A percentile compares a stretch with the other conserved stretches of the same genome.
Conservation (phyloP, 2,113 vertebrate species). For the Hippopotamus amphibius region DNA sequence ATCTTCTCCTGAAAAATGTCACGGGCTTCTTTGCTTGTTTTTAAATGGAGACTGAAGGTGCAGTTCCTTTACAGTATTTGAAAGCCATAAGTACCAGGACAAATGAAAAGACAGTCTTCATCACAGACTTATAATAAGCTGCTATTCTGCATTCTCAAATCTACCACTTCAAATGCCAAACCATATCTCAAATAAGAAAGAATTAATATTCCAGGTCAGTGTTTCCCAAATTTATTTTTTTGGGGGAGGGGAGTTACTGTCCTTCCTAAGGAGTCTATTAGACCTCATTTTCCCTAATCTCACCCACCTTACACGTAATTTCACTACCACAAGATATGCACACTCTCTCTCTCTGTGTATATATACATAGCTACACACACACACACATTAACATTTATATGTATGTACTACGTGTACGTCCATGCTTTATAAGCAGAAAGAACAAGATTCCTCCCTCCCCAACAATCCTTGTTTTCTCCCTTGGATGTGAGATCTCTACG, state of each 20-base stretch:
- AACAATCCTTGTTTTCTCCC: too few species aligned
- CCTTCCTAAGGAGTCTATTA: not conserved
- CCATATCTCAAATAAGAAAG: not conserved
- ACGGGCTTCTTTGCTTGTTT: not conserved
- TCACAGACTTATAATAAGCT: accelerated
- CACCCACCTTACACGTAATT: too few species aligned
- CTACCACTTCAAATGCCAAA: too few species aligned
- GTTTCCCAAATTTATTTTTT: not conserved
- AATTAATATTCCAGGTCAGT: too few species aligned
- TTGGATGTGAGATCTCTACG: too few species aligned
- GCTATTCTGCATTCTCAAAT: not conserved
- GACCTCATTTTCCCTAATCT: not conserved
- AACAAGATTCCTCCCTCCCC: accelerated
- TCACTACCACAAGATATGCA: too few species aligned
- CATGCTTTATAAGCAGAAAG: not conserved
- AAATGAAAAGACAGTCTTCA: not conserved
- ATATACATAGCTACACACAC: too few species aligned
- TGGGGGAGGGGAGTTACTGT: accelerated
- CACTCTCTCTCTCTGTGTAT: too few species aligned
- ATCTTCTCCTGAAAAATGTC: not conserved
- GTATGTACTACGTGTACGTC: too few species aligned
- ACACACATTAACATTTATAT: too few species aligned
- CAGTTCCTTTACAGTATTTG: not conserved
- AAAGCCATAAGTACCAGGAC: not conserved
- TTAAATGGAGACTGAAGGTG: not conserved